These are phyloP conservation scores for Aphaenogaster floridana DNA, from an alignment of 1,140 invertebrate species.

Conservation along the genomic window DNA sequence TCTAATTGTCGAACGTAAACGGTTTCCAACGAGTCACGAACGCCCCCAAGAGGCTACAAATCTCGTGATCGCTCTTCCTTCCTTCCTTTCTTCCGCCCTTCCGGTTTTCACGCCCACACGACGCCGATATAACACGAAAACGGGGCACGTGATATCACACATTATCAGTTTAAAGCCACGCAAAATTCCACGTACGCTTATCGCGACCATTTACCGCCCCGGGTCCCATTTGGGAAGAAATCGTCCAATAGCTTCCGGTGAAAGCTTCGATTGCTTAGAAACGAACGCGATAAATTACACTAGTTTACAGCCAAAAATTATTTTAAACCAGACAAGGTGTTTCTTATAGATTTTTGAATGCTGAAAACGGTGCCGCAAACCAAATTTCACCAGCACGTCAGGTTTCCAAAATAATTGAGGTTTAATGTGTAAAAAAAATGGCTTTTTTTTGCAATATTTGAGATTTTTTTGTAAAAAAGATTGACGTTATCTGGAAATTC, in stretches of 20 bases:
- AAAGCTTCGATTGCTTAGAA: not conserved
- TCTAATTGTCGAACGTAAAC: not conserved
- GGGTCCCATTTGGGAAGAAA: conserved; percentile 46
- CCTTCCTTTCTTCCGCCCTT: conserved; percentile 17
- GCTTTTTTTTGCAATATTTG: too few species aligned
- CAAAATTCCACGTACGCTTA: conserved; percentile 67
- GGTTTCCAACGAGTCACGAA: not conserved
- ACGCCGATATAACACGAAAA: conserved; percentile 19
- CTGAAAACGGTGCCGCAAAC: too few species aligned
- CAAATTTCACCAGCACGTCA: too few species aligned
- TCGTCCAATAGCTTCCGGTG: conserved; percentile 58
- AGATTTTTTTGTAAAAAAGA: too few species aligned
- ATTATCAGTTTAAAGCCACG: conserved; percentile 58
- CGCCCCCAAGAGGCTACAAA: not conserved
- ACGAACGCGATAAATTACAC: not conserved
- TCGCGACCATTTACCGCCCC: conserved; percentile 16
- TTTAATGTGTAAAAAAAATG: too few species aligned
- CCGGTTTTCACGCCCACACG: conserved; percentile 43
- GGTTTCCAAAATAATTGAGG: too few species aligned
- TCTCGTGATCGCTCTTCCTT: not conserved
- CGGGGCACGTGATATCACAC: conserved; percentile 29
- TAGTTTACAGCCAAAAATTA: too few species aligned
- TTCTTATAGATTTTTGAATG: too few species aligned
- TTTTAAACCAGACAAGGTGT: too few species aligned
- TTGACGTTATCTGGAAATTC: too few species aligned